phyloP scores from a whole-genome alignment of 2,888 invertebrate species.

The Epinotia bilunana region DNA sequence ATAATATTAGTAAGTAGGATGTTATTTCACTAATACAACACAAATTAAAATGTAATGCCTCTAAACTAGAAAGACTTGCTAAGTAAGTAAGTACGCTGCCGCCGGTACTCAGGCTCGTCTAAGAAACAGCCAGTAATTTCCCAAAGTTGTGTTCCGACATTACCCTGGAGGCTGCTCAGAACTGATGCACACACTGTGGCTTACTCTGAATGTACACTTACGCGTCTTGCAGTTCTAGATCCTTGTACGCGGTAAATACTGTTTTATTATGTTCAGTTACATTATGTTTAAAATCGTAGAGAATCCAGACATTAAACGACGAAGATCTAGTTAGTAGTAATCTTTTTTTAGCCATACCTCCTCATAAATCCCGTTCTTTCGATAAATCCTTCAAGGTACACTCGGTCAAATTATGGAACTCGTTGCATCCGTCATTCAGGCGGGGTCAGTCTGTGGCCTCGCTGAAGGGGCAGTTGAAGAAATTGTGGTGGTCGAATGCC shows the following conservation, averaged over 20 bases:
- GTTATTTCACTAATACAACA: too few relatives aligned
- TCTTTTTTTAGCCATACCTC: too few relatives aligned
- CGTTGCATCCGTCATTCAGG: too few relatives aligned
- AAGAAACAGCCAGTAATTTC: slow-evolving; percentile 20
- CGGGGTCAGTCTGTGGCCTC: too few relatives aligned
- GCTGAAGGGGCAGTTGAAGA: too few relatives aligned
- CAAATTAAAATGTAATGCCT: slow-evolving; percentile 29
- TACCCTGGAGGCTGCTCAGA: slow-evolving; percentile 16
- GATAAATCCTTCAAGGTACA: too few relatives aligned
- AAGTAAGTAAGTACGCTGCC: slow-evolving; percentile 11
- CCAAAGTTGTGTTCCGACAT: not conserved
- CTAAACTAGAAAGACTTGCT: not conserved
- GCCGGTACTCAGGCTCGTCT: slow-evolving; percentile 10
- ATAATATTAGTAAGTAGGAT: too few relatives aligned
- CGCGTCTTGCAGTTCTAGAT: not conserved
- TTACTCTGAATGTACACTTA: slow-evolving; percentile 1
- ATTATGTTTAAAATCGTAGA: not conserved
- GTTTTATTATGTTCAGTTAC: not conserved
- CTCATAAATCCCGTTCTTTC: too few relatives aligned
- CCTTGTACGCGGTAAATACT: not conserved
- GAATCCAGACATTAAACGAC: not conserved
- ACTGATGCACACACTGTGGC: slow-evolving; percentile 3
- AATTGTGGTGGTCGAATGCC: too few relatives aligned
- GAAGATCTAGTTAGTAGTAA: too few relatives aligned
- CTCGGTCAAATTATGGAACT: too few relatives aligned